Evolutionary conservation across 2,888 invertebrate genomes (phyloP).

Genomic region (Syritta pipiens): DNA sequence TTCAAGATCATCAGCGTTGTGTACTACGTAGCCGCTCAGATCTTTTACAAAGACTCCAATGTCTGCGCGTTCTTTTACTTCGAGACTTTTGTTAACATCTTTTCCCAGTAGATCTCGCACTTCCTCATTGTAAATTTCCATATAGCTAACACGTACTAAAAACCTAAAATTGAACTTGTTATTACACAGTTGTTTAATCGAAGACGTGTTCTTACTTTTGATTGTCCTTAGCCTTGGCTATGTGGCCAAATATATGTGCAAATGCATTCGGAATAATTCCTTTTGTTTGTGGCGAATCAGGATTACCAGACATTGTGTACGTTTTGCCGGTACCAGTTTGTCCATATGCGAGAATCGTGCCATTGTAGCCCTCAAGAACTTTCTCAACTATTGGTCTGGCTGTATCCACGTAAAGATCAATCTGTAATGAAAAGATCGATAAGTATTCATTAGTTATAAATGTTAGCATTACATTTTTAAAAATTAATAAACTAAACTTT

Average conservation of each 20-base stretch:
- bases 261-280: constrained; percentile 99
- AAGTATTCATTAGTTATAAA: not conserved
- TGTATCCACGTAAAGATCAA: constrained; percentile 97
- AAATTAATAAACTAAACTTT: no score
- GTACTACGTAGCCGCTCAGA: constrained; percentile 97
- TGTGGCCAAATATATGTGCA: constrained; percentile 98
- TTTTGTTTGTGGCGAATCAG: constrained; percentile 91
- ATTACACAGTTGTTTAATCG: no score
- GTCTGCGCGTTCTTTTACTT: constrained; percentile 97
- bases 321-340: constrained; percentile 99
- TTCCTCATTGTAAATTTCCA: constrained; percentile 99
- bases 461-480: no score
- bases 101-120: constrained; percentile 96
- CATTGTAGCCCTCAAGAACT: constrained; percentile 97
- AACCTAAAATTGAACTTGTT: constrained; percentile 82
- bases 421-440: constrained; percentile 78
- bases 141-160: constrained; percentile 96
- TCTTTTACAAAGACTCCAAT: constrained; percentile 99
- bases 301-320: constrained; percentile 97
- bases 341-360: constrained; percentile 93
- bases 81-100: constrained; percentile 90
- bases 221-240: constrained; percentile 94
- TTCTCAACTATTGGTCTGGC: constrained; percentile 98
- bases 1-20: constrained; percentile 96
- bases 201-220: constrained; percentile 85